A percentile compares a stretch with the other conserved stretches of the same genome.
Evolutionary conservation across 2,888 invertebrate genomes (phyloP).

Genomic region (Meta bourneti): DNA sequence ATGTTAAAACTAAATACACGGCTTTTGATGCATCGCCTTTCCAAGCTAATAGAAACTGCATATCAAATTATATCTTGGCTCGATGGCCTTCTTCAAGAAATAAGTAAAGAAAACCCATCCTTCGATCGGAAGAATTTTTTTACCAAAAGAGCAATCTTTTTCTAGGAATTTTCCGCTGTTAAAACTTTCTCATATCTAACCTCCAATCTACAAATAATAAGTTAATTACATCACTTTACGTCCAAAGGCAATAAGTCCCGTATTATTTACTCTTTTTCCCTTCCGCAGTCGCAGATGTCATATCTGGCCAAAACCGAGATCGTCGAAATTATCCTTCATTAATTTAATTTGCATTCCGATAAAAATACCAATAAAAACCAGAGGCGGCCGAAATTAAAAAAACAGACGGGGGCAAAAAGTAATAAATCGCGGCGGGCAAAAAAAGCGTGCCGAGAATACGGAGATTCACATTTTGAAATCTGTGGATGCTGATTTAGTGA

Average conservation of each 20-base stretch:
- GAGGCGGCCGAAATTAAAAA: slow-evolving; percentile 4
- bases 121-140: too few species aligned
- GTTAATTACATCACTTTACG: slow-evolving; percentile 46
- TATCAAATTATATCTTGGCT: too few species aligned
- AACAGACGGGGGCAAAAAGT: slow-evolving; percentile 5
- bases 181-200: slow-evolving; percentile 34
- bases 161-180: slow-evolving; percentile 15
- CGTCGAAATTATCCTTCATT: slow-evolving; percentile 60
- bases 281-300: slow-evolving; percentile 23
- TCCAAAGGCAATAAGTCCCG: slow-evolving; percentile 32
- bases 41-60: too few species aligned
- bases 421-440: slow-evolving; percentile 30
- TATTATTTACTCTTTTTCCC: background rate
- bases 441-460: slow-evolving; percentile 57
- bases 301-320: slow-evolving; percentile 17
- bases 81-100: too few species aligned
- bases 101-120: too few species aligned
- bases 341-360: slow-evolving; percentile 48
- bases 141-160: background rate
- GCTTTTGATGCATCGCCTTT: too few species aligned
- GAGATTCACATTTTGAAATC: slow-evolving; percentile 51
- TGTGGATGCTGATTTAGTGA: slow-evolving; percentile 64
- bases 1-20: too few species aligned
- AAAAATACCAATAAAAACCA: slow-evolving; percentile 46
- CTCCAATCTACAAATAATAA: slow-evolving; percentile 50